Conservation (phyloP, 2,113 vertebrate genomes). For the Deroptyus accipitrinus region DNA sequence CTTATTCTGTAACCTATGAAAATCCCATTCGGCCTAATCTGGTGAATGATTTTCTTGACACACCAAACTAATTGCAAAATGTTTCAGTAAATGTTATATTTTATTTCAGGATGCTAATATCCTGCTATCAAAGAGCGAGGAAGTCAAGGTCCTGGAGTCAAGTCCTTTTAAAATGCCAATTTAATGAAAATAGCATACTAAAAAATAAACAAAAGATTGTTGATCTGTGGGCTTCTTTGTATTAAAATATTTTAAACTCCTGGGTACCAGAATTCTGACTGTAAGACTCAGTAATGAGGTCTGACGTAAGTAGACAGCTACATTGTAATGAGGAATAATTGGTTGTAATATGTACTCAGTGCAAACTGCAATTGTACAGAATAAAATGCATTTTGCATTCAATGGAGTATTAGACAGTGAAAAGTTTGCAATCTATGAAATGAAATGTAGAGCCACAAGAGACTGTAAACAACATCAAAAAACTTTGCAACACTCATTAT, state of each 20-base stretch:
- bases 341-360: slow-evolving; percentile 21
- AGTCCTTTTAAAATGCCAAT: slow-evolving; percentile 29
- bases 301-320: slow-evolving; percentile 38
- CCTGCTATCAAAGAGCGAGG: not conserved
- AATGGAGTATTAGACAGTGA: not conserved
- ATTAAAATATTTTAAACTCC: slow-evolving; percentile 42
- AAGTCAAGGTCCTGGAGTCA: not conserved
- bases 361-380: not conserved
- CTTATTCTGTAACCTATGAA: not conserved
- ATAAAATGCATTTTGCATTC: slow-evolving; percentile 28
- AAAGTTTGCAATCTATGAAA: slow-evolving; percentile 12
- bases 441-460: not conserved
- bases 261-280: not conserved
- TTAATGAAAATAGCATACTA: slow-evolving; percentile 2
- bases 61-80: not conserved
- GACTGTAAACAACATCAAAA: not conserved
- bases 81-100: not conserved
- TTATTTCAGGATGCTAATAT: not conserved
- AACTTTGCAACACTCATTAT: not conserved
- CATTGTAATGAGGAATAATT: slow-evolving; percentile 58
- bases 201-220: slow-evolving; percentile 44
- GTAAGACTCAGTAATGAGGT: slow-evolving; percentile 21
- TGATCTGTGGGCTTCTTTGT: slow-evolving; percentile 14
- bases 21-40: not conserved
- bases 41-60: not conserved